Conservation (phyloP, 2,113 vertebrate genomes). For the Zosterops hypoxanthus region DNA sequence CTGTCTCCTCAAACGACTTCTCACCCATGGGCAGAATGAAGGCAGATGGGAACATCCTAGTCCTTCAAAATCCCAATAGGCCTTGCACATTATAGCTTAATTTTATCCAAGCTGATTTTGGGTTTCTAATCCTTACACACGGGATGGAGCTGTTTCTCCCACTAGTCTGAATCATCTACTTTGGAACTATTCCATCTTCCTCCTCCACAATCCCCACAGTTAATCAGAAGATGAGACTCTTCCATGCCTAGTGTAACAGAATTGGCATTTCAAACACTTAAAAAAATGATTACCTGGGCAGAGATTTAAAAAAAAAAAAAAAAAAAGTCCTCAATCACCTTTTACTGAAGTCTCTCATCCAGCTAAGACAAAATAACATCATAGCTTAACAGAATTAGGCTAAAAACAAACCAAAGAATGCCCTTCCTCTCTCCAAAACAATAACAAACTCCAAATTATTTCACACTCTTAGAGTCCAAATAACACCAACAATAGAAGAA, state of each 20-base stretch:
- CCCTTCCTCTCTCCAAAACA: neutral
- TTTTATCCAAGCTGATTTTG: neutral
- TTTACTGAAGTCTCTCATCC: neutral
- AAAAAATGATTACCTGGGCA: neutral
- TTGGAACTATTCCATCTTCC: neutral
- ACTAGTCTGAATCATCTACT: neutral
- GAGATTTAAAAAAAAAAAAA: neutral
- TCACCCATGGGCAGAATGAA: neutral
- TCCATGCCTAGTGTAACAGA: neutral
- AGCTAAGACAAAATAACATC: neutral
- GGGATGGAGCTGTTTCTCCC: neutral
- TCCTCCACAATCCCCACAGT: neutral
- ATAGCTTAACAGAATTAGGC: neutral
- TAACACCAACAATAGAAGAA: neutral
- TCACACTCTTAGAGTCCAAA: neutral
- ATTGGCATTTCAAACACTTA: neutral
- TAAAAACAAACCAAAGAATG: neutral
- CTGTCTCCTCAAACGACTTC: neutral
- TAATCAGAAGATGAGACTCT: neutral
- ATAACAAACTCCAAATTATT: neutral
- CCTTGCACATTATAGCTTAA: neutral
- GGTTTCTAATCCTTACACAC: neutral
- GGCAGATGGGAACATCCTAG: neutral
- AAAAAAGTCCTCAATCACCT: neutral
- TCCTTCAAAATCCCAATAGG: neutral